Evolutionary conservation across 2,888 invertebrate species (phyloP).

Genomic region (Dolichomitus sp.): DNA sequence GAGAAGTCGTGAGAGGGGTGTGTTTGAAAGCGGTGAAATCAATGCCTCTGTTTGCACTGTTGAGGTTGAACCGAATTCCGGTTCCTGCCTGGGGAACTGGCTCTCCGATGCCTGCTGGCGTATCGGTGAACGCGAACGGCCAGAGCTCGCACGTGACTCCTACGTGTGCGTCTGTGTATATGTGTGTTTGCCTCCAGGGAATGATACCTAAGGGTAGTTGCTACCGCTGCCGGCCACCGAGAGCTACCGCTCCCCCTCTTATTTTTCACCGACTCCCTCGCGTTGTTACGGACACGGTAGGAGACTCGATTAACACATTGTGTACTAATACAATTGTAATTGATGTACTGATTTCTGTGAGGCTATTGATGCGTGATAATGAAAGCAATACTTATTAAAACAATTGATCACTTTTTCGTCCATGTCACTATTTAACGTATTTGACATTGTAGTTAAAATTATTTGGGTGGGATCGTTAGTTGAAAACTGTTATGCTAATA

Average conservation of each 20-base stretch:
- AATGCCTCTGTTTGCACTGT: conserved; percentile 86
- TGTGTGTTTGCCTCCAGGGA: conserved; percentile 67
- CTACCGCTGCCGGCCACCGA: conserved; percentile 58
- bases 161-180: conserved; percentile 67
- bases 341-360: background rate
- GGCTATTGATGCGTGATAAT: background rate
- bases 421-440: background rate
- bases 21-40: conserved; percentile 85
- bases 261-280: conserved; percentile 50
- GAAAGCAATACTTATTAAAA: background rate
- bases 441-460: background rate
- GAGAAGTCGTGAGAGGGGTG: conserved; percentile 80
- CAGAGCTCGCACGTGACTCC: conserved; percentile 54
- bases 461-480: background rate
- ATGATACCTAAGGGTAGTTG: conserved; percentile 60
- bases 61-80: conserved; percentile 84
- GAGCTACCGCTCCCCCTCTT: conserved; percentile 38
- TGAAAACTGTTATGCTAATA: background rate
- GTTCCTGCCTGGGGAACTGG: conserved; percentile 70
- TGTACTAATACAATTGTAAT: conserved; percentile 28
- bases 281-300: conserved; percentile 55
- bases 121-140: conserved; percentile 62
- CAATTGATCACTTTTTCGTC: background rate
- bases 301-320: conserved; percentile 51
- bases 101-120: conserved; percentile 58